Conservation (phyloP, 2,113 vertebrate genomes). For the Tinamus guttatus region DNA sequence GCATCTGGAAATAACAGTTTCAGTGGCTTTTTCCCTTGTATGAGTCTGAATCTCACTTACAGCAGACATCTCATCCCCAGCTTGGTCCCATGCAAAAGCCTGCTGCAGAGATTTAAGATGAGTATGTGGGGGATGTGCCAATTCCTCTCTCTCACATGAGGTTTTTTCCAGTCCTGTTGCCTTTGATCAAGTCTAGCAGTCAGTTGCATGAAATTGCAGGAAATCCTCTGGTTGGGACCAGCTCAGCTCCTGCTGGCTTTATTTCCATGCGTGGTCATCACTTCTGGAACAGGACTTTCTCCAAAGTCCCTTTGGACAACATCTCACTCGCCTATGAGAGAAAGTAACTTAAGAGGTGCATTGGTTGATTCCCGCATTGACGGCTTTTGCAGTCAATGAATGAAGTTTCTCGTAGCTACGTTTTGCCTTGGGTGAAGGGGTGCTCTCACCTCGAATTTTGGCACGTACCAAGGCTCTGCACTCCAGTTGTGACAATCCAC, state of each 20-base stretch:
- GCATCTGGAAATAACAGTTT: not conserved
- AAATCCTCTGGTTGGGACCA: not conserved
- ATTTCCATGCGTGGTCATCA: not conserved
- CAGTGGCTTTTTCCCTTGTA: not conserved
- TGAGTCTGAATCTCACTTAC: not conserved
- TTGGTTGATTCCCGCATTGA: not conserved
- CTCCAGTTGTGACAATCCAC: not conserved
- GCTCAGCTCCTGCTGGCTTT: not conserved
- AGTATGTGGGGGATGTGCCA: not conserved
- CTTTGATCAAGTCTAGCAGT: not conserved
- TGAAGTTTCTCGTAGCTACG: not conserved
- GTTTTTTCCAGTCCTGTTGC: not conserved
- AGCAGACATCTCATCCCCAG: not conserved
- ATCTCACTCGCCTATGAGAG: constrained; percentile 33
- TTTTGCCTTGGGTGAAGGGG: not conserved
- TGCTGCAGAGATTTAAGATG: not conserved
- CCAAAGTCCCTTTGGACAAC: constrained; percentile 15
- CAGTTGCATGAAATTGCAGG: not conserved
- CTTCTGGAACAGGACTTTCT: constrained; percentile 30
- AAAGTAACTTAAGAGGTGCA: not conserved
- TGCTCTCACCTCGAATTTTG: not conserved
- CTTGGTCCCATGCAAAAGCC: not conserved
- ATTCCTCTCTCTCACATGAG: not conserved
- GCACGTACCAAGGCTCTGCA: fast-evolving
- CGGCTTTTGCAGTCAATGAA: not conserved